These are phyloP conservation scores for Papilio aristodemus DNA, from an alignment of 1,140 invertebrate species.

Conservation along the genomic window DNA sequence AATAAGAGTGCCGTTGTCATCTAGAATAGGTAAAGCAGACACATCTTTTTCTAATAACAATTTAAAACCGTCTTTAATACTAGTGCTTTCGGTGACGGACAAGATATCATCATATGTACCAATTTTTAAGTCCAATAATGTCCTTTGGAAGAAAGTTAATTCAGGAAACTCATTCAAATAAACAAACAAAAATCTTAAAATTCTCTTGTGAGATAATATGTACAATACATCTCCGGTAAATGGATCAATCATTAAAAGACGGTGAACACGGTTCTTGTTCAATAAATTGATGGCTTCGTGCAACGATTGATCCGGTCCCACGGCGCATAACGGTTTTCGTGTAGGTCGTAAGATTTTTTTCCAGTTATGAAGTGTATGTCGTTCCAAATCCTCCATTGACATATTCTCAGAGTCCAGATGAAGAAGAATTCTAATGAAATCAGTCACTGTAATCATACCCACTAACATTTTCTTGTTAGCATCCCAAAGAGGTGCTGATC, in stretches of 20 bases:
- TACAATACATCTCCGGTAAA: conserved; percentile 70
- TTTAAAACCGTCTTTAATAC: conserved; percentile 70
- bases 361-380: conserved; percentile 72
- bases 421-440: conserved; percentile 73
- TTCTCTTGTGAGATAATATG: conserved; percentile 75
- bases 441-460: conserved; percentile 75
- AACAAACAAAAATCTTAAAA: conserved; percentile 73
- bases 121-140: conserved; percentile 68
- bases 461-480: conserved; percentile 70
- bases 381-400: conserved; percentile 71
- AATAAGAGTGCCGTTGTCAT: conserved; percentile 66
- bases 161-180: conserved; percentile 77
- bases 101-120: conserved; percentile 70
- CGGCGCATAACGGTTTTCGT: conserved; percentile 66
- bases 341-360: conserved; percentile 66
- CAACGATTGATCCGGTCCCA: conserved; percentile 71
- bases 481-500: conserved; percentile 75
- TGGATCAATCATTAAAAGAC: conserved; percentile 71
- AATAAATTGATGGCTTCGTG: conserved; percentile 75
- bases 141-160: conserved; percentile 74
- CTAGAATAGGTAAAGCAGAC: conserved; percentile 71
- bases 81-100: conserved; percentile 66
- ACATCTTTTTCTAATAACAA: conserved; percentile 72
- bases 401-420: conserved; percentile 67
- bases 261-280: conserved; percentile 70